Evolutionary conservation across 2,888 invertebrate species (phyloP).

Genomic region (Mellilla xanthometata): DNA sequence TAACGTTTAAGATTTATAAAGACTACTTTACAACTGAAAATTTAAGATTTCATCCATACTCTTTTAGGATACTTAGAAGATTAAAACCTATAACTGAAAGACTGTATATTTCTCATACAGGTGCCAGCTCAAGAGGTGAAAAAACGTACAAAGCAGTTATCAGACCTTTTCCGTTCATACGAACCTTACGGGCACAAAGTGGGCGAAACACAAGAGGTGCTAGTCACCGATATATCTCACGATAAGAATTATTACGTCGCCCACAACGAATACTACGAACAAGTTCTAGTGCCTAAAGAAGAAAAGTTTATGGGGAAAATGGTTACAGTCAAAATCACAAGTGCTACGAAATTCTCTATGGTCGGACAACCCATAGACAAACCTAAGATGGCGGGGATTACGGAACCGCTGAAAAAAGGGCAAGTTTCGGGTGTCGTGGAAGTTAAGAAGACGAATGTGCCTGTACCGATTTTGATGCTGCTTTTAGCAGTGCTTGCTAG

Average conservation of each 20-base stretch:
- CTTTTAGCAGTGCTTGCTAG: conserved; percentile 66
- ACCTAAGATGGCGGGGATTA: conserved; percentile 78
- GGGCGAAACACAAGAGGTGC: conserved; percentile 87
- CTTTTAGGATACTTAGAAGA: no score
- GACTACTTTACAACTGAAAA: no score
- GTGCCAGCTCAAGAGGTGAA: conserved; percentile 95
- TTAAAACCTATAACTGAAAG: no score
- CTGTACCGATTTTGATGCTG: conserved; percentile 57
- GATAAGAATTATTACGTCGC: conserved; percentile 95
- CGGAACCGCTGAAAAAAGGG: conserved; percentile 79
- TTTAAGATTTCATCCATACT: no score
- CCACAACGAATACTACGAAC: conserved; percentile 98
- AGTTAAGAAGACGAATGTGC: conserved; percentile 41
- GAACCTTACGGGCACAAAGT: conserved; percentile 89
- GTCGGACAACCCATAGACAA: conserved; percentile 85
- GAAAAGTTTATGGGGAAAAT: conserved; percentile 91
- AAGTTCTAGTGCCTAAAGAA: conserved; percentile 90
- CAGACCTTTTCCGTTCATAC: conserved; percentile 95
- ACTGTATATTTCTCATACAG: no score
- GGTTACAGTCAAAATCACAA: conserved; percentile 88
- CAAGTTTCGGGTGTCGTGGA: conserved; percentile 75
- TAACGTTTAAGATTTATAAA: no score
- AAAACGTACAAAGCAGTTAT: conserved; percentile 92
- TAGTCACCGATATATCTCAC: conserved; percentile 96
- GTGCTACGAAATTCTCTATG: conserved; percentile 90